Evolutionary conservation across 1,140 invertebrate species (phyloP), one percentile per base, ranked within the genome.

Genomic region (Drosophila mauritiana): DNA sequence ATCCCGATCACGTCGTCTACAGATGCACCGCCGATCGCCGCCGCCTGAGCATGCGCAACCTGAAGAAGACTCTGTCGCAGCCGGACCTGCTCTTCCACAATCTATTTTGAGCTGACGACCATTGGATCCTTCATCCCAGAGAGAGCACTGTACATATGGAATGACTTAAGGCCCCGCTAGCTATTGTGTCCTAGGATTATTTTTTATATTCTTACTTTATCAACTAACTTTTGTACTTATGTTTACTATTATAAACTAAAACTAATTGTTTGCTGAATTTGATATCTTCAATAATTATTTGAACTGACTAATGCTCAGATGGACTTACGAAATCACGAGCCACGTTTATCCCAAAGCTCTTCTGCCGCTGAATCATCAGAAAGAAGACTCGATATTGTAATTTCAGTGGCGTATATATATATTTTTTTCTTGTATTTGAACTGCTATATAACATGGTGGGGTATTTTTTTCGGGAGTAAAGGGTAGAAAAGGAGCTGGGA

Each of bases 41-140:
- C 40, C 89, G 86, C 37, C 56, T 91, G 10, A 91, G 84, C 49
- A 62, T 91, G 17, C 84, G 83, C 15, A 82, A 88, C 7, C 58
- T 91, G 55, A 88, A 90, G 79, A 91, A 91, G 82, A 91, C 90
- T 25, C 77, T 91, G 6, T 91, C 90, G 31, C 90, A 91, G 62
- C 90, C 90, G 67, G 90, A 91, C 65, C 68, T 91, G 73, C 72
- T 91, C 63, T 91, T 91, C 34, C 84, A 82, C 53, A 91, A 91
- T 43, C 31, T 90, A 37, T 91, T 91, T 58, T 91, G 63, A 90
- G 36, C 22, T 2, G 36, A 20, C 17, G 37, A 3, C 25, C 8
- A 22, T 4, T 5, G 25, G 15, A 15, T 34, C 37, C 34, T 5
- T 22, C 20, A 39, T n/a, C 20, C 25, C 3, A 22, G 48, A 65